Evolutionary conservation across 2,888 invertebrate genomes (phyloP), one percentile per base, ranked within the genome.

Genomic region (Xanthorhoe designata): DNA sequence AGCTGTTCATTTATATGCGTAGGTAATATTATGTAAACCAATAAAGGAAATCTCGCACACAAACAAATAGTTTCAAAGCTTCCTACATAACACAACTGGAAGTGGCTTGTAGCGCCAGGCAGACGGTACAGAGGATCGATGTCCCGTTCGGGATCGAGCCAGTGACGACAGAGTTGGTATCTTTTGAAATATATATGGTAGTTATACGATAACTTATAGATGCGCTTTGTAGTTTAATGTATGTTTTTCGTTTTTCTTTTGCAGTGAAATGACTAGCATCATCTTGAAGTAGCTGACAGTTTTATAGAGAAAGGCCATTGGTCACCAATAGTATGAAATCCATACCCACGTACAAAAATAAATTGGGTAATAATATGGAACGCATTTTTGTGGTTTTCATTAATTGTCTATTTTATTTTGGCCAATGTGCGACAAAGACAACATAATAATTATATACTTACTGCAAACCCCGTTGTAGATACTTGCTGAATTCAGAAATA

Each of bases 121-220:
- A 80, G 81, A 79, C 84, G 81, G 78, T 86, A 79, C 81, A 80
- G 75, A 71, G 72, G 86, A 87, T 88, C 82, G 83, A 89, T 87
- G 86, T 87, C 85, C 85, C 87, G 82, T 80, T 82, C 83, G 86
- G 83, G 85, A 86, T 78, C 77, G 78, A 70, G 71, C 70, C 73
- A 73, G 79, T 79, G 85, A 80, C 82, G 83, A 83, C 78, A 78
- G 80, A 85, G 80, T 75, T 78, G 75, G 51, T 74, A 76, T 68
- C 68, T 69, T 68, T 68, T 69, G 62, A 71, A 70, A 72, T 66
- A 64, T 72, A 68, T 64, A 69, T 64, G 35, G 54, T 56, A 62
- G 69, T 66, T 70, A 70, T 61, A 49, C 61, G 58, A 61, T 42
- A 59, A 63, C 32, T 62, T 55, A 59, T 66, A 49, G 57, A 53